Evolutionary conservation across 2,888 invertebrate genomes (phyloP), one percentile per base, ranked within the genome.

Genomic region (Emmelina monodactyla): DNA sequence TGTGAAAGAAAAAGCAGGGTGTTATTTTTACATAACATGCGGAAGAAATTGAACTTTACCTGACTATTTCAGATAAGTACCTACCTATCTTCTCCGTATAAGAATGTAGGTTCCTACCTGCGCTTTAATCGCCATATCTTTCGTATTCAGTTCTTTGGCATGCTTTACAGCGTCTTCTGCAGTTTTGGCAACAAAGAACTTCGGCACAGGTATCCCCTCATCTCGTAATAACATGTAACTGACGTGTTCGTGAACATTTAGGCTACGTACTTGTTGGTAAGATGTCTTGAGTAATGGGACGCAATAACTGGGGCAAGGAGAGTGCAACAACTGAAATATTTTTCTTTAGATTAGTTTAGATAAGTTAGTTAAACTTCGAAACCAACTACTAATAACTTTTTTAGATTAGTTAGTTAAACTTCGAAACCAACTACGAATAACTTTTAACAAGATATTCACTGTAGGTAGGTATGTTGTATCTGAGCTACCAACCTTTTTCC

Each of bases 191-290:
- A 97, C 91, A 45, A 91, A 89, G 73, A 96, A 97, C 62, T 88
- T 89, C 2, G 97, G 97, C 13, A 97, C 94, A 9, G 91, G 88
- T 47, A 97, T 92, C 32, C 92, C 91, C 51, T 88, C 88, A 54
- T 91, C 89, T 54, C 88, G 87, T 5, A 97, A 81, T 14, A 97
- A 75, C 9, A 89, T 89, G 68, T 96, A 97, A 57, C 95, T 95
- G 38, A 96, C 87, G 72, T 96, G 92, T 69, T 97, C 97, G 68
- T 97, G 97, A 2, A 97, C 94, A 67, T 96, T 95, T 42, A 97
- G 76, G 61, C 92, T 85, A 41, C 96, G 84, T 19, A 83, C 79
- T 58, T 89, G 89, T 51, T 88, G 88, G 41, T 82, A 78, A 3
- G 19, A 19, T 19, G 19, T n/a, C n/a, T n/a, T n/a, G n/a, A n/a